Conservation (phyloP, 2,113 vertebrate species). For the Taurulus bubalis region DNA sequence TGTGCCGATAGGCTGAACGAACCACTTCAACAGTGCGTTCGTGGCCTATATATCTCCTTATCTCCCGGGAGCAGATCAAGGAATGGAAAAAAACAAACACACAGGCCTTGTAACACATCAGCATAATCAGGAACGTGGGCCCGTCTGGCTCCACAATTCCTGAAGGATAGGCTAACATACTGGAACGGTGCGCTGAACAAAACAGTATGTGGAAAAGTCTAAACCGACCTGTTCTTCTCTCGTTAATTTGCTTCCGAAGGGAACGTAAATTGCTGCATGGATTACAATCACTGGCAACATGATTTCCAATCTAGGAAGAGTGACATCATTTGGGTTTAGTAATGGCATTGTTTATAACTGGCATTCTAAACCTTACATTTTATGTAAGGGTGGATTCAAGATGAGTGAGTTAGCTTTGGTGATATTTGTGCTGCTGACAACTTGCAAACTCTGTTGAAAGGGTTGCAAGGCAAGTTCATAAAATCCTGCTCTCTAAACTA, state of each 20-base stretch:
- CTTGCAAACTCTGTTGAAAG: too few species aligned
- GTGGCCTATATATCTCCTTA: slow-evolving; percentile 49
- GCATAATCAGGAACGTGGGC: slow-evolving; percentile 38
- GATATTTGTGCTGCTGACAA: too few species aligned
- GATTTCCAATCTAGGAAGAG: not conserved
- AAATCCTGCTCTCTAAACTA: not conserved
- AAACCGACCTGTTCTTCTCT: not conserved
- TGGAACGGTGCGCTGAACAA: slow-evolving; percentile 25
- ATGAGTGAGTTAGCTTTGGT: too few species aligned
- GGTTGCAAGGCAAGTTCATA: too few species aligned
- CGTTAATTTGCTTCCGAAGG: not conserved
- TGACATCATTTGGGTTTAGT: not conserved
- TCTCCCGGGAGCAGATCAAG: slow-evolving; percentile 68
- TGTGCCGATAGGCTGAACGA: slow-evolving; percentile 34
- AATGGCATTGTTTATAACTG: not conserved
- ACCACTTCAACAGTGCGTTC: slow-evolving; percentile 23
- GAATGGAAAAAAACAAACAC: slow-evolving; percentile 64
- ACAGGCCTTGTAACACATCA: slow-evolving; percentile 44
- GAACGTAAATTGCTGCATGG: not conserved
- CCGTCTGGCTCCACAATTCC: slow-evolving; percentile 18
- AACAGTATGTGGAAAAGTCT: slow-evolving; percentile 19
- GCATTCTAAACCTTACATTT: not conserved
- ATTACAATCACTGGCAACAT: not conserved
- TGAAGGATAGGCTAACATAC: slow-evolving; percentile 38
- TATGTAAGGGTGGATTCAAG: not conserved